These are phyloP conservation scores for Oxyruncus cristatus DNA, from an alignment of 2,113 vertebrate genomes.

Conservation along the genomic window DNA sequence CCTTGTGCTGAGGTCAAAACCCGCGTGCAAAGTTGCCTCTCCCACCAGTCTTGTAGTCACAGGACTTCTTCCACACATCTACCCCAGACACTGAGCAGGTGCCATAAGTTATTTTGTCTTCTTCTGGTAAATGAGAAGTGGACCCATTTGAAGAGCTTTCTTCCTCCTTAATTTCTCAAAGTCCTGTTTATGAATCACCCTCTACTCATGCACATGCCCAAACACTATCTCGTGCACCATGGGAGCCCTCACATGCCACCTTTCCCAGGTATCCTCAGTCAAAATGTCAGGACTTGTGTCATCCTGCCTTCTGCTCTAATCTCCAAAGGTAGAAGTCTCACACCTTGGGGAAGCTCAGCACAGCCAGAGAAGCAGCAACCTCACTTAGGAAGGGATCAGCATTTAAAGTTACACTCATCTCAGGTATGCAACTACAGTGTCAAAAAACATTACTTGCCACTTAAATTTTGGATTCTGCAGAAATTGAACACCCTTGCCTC, in stretches of 20 bases:
- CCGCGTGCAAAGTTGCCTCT: neutral
- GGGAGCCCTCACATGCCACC: neutral
- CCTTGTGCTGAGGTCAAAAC: neutral
- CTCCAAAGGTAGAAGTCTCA: neutral
- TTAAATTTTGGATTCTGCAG: neutral
- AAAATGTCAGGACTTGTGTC: accelerated
- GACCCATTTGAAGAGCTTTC: neutral
- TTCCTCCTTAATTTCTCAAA: neutral
- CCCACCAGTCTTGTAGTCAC: neutral
- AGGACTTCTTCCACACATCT: neutral
- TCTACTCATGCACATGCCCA: neutral
- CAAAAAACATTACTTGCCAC: neutral
- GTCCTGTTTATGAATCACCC: neutral
- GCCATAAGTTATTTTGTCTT: neutral
- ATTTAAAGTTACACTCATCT: neutral
- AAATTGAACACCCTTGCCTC: neutral
- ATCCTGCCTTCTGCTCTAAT: neutral
- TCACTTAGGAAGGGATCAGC: neutral
- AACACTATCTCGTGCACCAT: accelerated
- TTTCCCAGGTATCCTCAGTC: neutral
- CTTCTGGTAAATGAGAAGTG: neutral
- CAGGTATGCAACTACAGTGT: neutral
- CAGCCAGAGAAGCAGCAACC: neutral
- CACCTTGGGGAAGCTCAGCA: neutral
- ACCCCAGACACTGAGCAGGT: neutral